Percentiles rank a stretch among this genome's conserved stretches.
Conservation (phyloP, 1,140 invertebrate genomes). For the Panonychus citri region DNA sequence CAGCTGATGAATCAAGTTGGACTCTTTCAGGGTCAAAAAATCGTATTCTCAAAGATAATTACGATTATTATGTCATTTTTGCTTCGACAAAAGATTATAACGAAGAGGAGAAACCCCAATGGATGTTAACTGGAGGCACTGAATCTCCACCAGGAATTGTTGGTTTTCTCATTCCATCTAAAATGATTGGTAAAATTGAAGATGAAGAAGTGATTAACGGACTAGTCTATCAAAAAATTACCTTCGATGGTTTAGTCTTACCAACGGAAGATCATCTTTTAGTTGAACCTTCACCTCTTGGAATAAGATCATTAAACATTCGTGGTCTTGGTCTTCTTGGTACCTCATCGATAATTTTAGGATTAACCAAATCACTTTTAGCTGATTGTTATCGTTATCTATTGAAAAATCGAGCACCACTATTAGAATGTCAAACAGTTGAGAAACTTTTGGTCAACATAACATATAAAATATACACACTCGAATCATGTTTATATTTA, state of each 20-base stretch:
- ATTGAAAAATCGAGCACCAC: background rate
- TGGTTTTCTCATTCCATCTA: slow-evolving; percentile 2
- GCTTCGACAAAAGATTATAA: background rate
- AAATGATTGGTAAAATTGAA: background rate
- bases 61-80: slow-evolving; percentile 10
- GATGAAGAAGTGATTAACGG: slow-evolving; percentile 4
- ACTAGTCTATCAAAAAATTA: slow-evolving; percentile 5
- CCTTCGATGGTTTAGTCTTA: slow-evolving; percentile 2
- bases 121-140: background rate
- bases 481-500: slow-evolving; percentile 52
- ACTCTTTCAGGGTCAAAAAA: slow-evolving; percentile 8
- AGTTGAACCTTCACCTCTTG: background rate
- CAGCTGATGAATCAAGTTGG: slow-evolving; percentile 4
- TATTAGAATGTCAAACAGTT: slow-evolving; percentile 9
- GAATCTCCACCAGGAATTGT: slow-evolving; percentile 2
- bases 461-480: slow-evolving; percentile 34
- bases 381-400: slow-evolving; percentile 4
- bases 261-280: slow-evolving; percentile 1
- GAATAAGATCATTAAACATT: background rate
- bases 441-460: slow-evolving; percentile 31
- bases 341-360: slow-evolving; percentile 2
- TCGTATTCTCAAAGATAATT: slow-evolving; percentile 4
- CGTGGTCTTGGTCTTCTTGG: slow-evolving; percentile 9
- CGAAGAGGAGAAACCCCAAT: background rate
- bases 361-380: slow-evolving; percentile 4